phyloP scores from a whole-genome alignment of 2,113 vertebrate genomes.

The Erythrocebus patas region DNA sequence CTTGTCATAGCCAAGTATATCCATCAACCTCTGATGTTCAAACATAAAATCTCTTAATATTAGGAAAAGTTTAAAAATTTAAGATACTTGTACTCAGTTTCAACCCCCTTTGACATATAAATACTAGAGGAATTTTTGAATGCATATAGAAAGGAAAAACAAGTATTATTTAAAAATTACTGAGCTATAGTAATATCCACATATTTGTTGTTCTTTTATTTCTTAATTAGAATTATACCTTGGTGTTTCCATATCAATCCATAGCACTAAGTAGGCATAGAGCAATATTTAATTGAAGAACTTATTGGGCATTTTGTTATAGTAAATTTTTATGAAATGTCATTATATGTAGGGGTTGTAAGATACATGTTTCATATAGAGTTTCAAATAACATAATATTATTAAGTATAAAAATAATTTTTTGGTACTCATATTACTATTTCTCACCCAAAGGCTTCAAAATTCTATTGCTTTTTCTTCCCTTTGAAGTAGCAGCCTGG shows the following conservation, averaged over 20 bases:
- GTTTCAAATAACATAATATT: neutral
- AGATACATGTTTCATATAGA: neutral
- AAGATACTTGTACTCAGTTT: constrained; percentile 19
- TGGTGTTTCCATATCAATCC: neutral
- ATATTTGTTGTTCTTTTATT: neutral
- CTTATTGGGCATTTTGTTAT: neutral
- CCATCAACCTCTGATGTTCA: constrained; percentile 32
- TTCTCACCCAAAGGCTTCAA: neutral
- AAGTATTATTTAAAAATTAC: neutral
- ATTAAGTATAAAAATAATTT: neutral
- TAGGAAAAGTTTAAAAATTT: neutral
- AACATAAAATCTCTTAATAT: neutral
- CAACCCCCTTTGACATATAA: neutral
- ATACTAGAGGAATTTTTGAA: neutral
- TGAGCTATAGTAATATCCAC: neutral
- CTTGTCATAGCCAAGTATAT: neutral
- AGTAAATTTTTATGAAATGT: neutral
- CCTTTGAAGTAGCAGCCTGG: neutral
- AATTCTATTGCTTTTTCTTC: neutral
- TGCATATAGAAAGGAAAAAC: neutral
- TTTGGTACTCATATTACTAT: neutral
- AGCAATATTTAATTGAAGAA: neutral
- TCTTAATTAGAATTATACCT: neutral
- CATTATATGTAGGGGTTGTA: neutral
- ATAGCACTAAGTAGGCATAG: neutral